Evolutionary conservation across 2,113 vertebrate species (phyloP).

Genomic region (Thryonomys swinderianus): DNA sequence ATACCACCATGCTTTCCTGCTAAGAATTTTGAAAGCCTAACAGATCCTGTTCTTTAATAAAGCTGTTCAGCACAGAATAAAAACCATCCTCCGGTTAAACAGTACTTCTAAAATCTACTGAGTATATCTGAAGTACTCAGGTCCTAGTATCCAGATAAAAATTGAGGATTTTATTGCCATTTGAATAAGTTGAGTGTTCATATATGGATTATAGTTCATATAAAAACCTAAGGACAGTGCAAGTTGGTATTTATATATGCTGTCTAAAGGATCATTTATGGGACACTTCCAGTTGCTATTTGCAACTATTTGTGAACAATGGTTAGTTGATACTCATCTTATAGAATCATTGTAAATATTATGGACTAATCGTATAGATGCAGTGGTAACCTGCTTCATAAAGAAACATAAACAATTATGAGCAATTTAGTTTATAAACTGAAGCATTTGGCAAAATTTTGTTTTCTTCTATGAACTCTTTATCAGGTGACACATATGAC

Average conservation of each 20-base stretch:
- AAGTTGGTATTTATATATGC: neutral
- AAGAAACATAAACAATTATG: no score
- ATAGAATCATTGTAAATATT: neutral
- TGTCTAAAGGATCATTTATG: neutral
- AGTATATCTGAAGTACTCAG: neutral
- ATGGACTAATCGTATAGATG: neutral
- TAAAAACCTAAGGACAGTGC: neutral
- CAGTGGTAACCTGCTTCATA: neutral
- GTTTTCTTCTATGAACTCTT: neutral
- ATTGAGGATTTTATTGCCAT: neutral
- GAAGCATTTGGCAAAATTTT: neutral
- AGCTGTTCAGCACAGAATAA: neutral
- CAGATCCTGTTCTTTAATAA: conserved; percentile 24
- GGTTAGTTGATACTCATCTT: neutral
- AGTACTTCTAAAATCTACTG: neutral
- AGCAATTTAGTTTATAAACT: neutral
- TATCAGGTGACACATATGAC: neutral
- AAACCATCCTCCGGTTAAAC: neutral
- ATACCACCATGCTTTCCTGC: neutral
- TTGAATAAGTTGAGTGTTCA: neutral
- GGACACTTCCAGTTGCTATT: neutral
- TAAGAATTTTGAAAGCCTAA: neutral
- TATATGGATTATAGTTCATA: neutral
- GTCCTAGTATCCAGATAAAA: neutral
- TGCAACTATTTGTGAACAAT: neutral